A percentile compares a stretch with the other conserved stretches of the same genome.
These are phyloP conservation scores for Brachionus paranguensis DNA, from an alignment of 1,140 invertebrate genomes.

Conservation along the genomic window DNA sequence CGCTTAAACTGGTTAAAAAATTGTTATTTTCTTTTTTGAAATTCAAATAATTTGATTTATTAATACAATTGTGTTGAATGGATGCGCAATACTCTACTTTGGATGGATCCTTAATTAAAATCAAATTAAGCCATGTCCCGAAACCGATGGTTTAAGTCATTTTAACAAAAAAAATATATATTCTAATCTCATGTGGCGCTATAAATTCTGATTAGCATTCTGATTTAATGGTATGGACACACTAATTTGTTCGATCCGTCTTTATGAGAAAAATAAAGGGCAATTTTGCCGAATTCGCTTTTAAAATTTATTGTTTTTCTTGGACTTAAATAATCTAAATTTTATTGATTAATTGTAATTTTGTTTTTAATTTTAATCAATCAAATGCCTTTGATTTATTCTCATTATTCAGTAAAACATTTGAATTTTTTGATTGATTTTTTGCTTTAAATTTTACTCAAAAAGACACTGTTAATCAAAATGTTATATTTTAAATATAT, in stretches of 20 bases:
- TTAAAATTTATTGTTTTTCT: background rate
- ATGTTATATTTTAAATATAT: too few species aligned
- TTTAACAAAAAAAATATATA: background rate
- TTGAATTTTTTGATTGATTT: background rate
- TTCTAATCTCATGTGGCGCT: constrained; percentile 1
- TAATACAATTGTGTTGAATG: background rate
- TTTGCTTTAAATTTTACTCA: background rate
- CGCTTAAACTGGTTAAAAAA: background rate
- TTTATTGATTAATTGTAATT: background rate
- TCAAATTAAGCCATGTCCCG: background rate
- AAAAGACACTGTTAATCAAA: too few species aligned
- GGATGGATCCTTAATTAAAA: background rate
- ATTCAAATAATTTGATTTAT: constrained; percentile 13
- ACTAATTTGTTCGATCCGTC: background rate
- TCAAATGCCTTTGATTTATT: background rate
- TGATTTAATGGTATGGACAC: background rate
- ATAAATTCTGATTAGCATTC: background rate
- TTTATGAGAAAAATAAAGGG: background rate
- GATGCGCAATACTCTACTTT: background rate
- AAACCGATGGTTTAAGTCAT: background rate
- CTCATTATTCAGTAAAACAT: background rate
- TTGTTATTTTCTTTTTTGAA: constrained; percentile 9
- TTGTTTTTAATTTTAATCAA: background rate
- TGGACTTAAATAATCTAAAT: background rate
- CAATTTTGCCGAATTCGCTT: background rate